Conservation (phyloP, 2,113 vertebrate species). For the Chamaea fasciata region DNA sequence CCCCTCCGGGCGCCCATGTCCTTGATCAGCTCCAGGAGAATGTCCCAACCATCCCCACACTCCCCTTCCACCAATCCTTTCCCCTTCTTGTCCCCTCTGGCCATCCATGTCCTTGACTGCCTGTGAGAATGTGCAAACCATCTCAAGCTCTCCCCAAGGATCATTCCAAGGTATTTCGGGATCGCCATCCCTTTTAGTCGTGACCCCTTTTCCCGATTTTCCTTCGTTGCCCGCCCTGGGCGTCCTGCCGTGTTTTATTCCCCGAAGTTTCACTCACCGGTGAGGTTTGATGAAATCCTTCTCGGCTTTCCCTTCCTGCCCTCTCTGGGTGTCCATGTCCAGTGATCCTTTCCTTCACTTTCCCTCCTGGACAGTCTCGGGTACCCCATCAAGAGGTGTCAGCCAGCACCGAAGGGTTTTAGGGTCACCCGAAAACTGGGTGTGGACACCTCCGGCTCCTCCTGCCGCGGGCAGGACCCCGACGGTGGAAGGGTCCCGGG, state of each 20-base stretch:
- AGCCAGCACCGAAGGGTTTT: background rate
- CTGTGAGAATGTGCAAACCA: background rate
- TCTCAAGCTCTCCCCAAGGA: background rate
- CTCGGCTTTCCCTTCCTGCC: background rate
- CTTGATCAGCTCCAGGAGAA: background rate
- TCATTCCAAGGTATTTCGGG: background rate
- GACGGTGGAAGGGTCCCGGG: background rate
- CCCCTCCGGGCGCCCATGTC: background rate
- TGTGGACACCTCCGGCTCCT: background rate
- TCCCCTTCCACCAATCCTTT: background rate
- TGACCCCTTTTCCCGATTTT: background rate
- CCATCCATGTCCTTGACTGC: background rate
- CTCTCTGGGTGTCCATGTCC: background rate
- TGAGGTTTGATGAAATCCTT: background rate
- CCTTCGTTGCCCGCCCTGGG: background rate
- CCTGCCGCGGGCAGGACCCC: background rate
- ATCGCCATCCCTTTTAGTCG: rapidly evolving
- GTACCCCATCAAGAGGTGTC: too few species aligned
- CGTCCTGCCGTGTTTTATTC: rapidly evolving
- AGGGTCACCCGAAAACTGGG: background rate
- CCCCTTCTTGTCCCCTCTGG: background rate
- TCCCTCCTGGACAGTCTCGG: background rate
- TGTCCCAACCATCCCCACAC: background rate
- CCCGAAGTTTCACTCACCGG: background rate
- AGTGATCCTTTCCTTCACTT: background rate